Base-by-base conservation (phyloP, 2,113 vertebrate species). In the Apodemus speciosus region DNA sequence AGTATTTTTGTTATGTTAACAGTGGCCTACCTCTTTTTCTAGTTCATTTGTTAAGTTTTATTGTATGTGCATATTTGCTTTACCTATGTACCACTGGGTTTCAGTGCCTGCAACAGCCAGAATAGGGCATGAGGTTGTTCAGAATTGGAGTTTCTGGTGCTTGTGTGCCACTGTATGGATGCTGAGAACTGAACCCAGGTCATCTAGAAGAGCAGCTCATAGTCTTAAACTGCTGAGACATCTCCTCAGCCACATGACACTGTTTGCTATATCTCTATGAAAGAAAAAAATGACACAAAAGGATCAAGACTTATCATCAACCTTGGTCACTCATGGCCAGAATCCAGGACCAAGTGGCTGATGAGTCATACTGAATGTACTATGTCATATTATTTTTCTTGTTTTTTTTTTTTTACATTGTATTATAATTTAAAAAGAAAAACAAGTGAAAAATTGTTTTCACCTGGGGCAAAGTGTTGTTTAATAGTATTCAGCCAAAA, bases 201-300 rank as follows among this genome's bases (percentile, higher is more conserved):
- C 21, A 58, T 80, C 77, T 80, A 58, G 77, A 80, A 80, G 53
- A 80, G 21, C 35, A 80, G 20, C n/a, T 40, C 38, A 21, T 81
- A 25, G 21, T 81, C 53, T 81, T 56, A 60, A 60, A 25, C 6
- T n/a, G 56, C 53, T 60, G n/a, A 81, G 13, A 60, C 53, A 27
- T 60, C n/a, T 81, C 21, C n/a, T 13, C 23, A 60, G 76, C 51
- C 35, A 56, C 35, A 21, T 60, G 32, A 8, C 11, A 4, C 3
- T 35, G 0, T 21, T 16, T 71, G 43, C 51, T 25, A 1, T 4
- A 3, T n/a, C 30, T 49, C 0, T 1, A 0, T 1, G 20, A 27
- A 43, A 64, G 40, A 38, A 9, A 30, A 43, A 69, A 46, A 8
- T 23, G 40, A 32, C 0, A 2, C 2, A 6, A 21, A 10, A 46